Percentiles rank a stretch among this genome's conserved stretches.
Evolutionary conservation across 2,888 invertebrate species (phyloP).

Genomic region (Polydrusus tereticollis): DNA sequence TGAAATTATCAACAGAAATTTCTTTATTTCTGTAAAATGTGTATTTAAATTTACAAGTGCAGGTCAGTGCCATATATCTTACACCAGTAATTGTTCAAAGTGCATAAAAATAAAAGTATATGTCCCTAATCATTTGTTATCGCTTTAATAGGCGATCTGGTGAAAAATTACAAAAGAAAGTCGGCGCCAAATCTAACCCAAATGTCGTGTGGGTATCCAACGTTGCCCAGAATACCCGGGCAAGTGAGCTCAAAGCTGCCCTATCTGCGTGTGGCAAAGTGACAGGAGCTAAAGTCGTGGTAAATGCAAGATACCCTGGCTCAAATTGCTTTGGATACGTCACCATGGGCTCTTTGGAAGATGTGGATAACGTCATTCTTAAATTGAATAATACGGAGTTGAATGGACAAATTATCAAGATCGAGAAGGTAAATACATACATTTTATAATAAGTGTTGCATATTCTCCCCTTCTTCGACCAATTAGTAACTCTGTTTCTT

Average conservation of each 20-base stretch:
- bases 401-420: conserved; percentile 94
- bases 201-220: conserved; percentile 97
- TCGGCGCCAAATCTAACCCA: conserved; percentile 55
- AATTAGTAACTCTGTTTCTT: too few species aligned
- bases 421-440: conserved; percentile 91
- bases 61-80: too few species aligned
- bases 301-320: conserved; percentile 92
- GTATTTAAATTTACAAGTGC: too few species aligned
- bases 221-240: conserved; percentile 89
- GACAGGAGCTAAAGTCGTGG: conserved; percentile 95
- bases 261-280: conserved; percentile 96
- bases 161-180: conserved; percentile 50
- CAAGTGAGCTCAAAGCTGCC: conserved; percentile 93
- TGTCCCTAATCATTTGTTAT: background rate
- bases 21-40: too few species aligned
- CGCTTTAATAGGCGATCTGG: conserved; percentile 35
- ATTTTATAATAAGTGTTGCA: too few species aligned
- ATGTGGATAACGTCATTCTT: conserved; percentile 91
- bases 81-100: background rate
- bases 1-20: too few species aligned
- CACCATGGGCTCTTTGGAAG: conserved; percentile 91
- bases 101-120: background rate
- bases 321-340: conserved; percentile 96
- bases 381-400: conserved; percentile 93
- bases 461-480: too few species aligned